phyloP scores from a whole-genome alignment of 2,113 vertebrate species.

The Hylia prasina region DNA sequence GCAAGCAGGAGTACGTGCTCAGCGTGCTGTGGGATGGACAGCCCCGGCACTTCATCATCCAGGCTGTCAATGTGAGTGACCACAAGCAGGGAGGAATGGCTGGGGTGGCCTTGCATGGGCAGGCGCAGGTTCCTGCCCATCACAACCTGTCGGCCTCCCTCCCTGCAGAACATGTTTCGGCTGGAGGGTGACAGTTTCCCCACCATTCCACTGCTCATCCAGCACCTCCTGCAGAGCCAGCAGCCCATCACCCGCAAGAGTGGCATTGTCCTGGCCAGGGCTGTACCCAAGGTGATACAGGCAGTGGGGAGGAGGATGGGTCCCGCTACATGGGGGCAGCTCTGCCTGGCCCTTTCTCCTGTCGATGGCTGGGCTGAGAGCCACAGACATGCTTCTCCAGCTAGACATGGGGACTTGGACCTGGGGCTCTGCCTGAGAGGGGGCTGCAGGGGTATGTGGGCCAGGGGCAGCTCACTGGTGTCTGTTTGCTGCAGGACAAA shows the following conservation, averaged over 20 bases:
- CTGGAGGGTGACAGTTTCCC: constrained; percentile 89
- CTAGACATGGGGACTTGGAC: background rate
- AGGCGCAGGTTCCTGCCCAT: background rate
- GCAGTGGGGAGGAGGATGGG: background rate
- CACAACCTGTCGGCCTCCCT: background rate
- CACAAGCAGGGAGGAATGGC: background rate
- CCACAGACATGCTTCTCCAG: background rate
- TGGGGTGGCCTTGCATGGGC: background rate
- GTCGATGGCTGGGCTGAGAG: background rate
- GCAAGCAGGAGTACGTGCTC: constrained; percentile 90
- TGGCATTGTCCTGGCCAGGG: constrained; percentile 76
- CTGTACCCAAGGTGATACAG: constrained; percentile 79
- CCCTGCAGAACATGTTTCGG: constrained; percentile 82
- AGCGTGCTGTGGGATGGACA: constrained; percentile 86
- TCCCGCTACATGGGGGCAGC: rapidly evolving
- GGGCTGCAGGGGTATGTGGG: background rate
- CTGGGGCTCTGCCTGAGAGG: too few species aligned
- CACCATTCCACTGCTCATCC: constrained; percentile 84
- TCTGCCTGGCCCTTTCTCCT: background rate
- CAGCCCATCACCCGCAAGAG: constrained; percentile 86
- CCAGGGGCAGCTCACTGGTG: background rate
- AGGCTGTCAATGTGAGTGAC: constrained; percentile 80
- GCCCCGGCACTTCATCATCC: constrained; percentile 94
- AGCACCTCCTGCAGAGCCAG: constrained; percentile 77
- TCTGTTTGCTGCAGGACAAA: constrained; percentile 81